Percentiles rank a stretch among this genome's conserved stretches.
Evolutionary conservation across 2,888 invertebrate genomes (phyloP).

Genomic region (Lithophane semibrunnea): DNA sequence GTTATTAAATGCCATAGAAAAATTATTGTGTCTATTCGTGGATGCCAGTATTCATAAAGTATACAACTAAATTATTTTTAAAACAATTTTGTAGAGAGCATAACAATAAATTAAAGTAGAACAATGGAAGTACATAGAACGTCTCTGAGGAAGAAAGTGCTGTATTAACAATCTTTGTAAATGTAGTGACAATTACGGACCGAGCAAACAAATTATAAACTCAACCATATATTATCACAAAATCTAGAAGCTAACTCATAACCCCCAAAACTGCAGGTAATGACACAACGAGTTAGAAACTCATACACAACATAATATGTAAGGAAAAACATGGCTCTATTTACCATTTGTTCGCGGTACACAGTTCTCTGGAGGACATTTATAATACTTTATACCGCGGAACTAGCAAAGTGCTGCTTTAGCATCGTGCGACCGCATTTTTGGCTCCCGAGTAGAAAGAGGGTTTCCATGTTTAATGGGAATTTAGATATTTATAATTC

Average conservation of each 20-base stretch:
- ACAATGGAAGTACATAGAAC: background rate
- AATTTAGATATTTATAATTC: constrained; percentile 44
- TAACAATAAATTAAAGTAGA: too few relatives aligned
- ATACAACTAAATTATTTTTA: too few relatives aligned
- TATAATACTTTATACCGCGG: constrained; percentile 53
- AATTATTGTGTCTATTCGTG: too few relatives aligned
- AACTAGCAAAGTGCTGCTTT: constrained; percentile 49
- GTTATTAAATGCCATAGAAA: too few relatives aligned
- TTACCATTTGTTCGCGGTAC: constrained; percentile 48
- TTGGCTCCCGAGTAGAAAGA: constrained; percentile 34
- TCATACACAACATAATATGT: constrained; percentile 21
- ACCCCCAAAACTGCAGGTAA: constrained; percentile 21
- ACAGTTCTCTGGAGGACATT: constrained; percentile 57
- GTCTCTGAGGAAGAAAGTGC: background rate
- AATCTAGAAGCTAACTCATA: background rate
- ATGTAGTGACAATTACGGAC: background rate
- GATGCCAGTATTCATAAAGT: too few relatives aligned
- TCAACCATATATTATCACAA: background rate
- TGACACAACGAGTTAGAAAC: constrained; percentile 18
- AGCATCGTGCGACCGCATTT: constrained; percentile 40
- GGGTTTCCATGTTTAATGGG: constrained; percentile 52
- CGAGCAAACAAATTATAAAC: background rate
- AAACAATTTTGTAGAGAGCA: too few relatives aligned
- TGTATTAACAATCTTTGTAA: background rate
- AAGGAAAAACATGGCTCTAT: constrained; percentile 43